Percentiles rank a stretch among this genome's conserved stretches.
These are phyloP conservation scores for Crax fasciolata DNA, from an alignment of 2,797 vertebrate genomes.

Conservation along the genomic window DNA sequence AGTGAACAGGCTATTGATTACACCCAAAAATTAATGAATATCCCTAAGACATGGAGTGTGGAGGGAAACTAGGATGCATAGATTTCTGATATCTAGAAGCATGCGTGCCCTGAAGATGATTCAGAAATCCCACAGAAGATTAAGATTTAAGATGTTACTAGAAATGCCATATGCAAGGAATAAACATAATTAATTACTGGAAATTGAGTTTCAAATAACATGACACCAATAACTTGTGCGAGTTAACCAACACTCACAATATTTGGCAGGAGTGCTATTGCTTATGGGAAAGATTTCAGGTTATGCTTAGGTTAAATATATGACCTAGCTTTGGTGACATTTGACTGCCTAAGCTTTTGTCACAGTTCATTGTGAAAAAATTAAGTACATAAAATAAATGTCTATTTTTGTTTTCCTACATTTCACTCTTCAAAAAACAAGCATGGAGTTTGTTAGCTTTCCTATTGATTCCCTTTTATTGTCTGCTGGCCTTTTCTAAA, in stretches of 20 bases:
- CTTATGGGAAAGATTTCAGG: neutral
- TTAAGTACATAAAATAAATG: neutral
- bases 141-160: neutral
- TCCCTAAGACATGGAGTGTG: neutral
- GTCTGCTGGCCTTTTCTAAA: neutral
- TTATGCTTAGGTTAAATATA: neutral
- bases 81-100: neutral
- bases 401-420: neutral
- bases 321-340: neutral
- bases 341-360: neutral
- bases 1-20: neutral
- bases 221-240: neutral
- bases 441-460: neutral
- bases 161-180: neutral
- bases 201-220: neutral
- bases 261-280: neutral
- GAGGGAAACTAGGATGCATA: neutral
- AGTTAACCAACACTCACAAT: neutral
- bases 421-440: neutral
- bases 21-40: neutral
- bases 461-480: neutral
- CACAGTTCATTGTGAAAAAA: neutral
- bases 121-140: neutral
- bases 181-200: neutral
- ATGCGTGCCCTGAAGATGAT: neutral